Evolutionary conservation across 1,140 invertebrate genomes (phyloP).

Genomic region (Stenopsyche tienmushanensis): DNA sequence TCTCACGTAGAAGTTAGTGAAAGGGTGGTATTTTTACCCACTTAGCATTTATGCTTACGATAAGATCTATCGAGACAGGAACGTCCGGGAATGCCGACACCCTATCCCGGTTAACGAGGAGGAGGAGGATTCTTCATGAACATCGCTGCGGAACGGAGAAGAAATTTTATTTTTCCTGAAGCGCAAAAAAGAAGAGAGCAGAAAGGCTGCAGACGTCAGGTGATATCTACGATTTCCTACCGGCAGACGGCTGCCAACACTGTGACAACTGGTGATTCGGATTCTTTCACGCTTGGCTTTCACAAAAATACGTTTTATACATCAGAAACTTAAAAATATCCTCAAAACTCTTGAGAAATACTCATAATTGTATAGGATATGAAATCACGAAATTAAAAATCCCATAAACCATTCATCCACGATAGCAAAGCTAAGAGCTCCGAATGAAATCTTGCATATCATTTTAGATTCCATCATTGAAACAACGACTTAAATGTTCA

Average conservation of each 20-base stretch:
- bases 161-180: slow-evolving; percentile 1
- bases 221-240: neutral
- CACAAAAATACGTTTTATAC: too few species aligned
- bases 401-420: too few species aligned
- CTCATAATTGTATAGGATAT: too few species aligned
- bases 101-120: neutral
- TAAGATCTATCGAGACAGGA: slow-evolving; percentile 21
- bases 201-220: neutral
- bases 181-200: neutral
- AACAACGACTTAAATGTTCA: too few species aligned
- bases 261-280: neutral
- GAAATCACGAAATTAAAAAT: too few species aligned
- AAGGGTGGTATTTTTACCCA: slow-evolving; percentile 10
- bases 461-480: too few species aligned
- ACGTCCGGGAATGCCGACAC: neutral
- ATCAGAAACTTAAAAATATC: too few species aligned
- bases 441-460: too few species aligned
- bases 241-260: neutral
- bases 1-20: neutral
- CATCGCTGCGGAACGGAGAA: neutral
- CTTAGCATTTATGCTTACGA: slow-evolving; percentile 16
- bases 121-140: neutral
- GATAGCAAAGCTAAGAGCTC: too few species aligned
- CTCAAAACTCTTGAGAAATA: too few species aligned
- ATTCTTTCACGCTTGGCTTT: too few species aligned